Evolutionary conservation across 2,113 vertebrate species (phyloP).

Genomic region (Hypanus sabinus): DNA sequence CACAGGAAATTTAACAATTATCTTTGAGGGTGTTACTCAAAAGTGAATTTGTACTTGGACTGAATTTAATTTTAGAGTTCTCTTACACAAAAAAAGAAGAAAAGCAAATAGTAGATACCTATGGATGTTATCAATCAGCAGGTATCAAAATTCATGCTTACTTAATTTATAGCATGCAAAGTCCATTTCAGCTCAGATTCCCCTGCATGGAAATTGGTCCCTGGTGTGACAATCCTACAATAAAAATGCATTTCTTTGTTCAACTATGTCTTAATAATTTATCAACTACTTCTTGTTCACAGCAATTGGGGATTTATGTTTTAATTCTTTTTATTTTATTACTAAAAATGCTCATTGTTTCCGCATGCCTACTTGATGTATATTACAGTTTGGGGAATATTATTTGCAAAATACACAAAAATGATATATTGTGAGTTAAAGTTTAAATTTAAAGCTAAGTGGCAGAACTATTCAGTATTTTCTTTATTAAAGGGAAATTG

Average conservation of each 20-base stretch:
- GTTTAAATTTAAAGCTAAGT: not conserved
- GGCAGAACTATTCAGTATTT: not conserved
- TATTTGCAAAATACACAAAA: slow-evolving; percentile 2
- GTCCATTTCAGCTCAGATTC: not conserved
- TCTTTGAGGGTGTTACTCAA: not conserved
- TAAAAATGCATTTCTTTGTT: not conserved
- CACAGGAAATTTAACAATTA: not conserved
- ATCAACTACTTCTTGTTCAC: not conserved
- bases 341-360: not conserved
- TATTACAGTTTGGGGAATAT: not conserved
- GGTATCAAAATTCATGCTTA: not conserved
- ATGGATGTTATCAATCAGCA: not conserved
- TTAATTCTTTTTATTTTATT: not conserved
- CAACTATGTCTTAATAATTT: not conserved
- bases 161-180: not conserved
- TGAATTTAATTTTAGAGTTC: not conserved
- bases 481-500: not conserved
- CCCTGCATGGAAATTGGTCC: not conserved
- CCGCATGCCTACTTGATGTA: not conserved
- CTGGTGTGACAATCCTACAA: not conserved
- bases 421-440: not conserved
- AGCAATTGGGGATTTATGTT: slow-evolving; percentile 32
- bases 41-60: not conserved
- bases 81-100: not conserved
- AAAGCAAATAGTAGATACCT: not conserved